phyloP scores from a whole-genome alignment of 2,888 invertebrate species.

The Gortyna flavago region DNA sequence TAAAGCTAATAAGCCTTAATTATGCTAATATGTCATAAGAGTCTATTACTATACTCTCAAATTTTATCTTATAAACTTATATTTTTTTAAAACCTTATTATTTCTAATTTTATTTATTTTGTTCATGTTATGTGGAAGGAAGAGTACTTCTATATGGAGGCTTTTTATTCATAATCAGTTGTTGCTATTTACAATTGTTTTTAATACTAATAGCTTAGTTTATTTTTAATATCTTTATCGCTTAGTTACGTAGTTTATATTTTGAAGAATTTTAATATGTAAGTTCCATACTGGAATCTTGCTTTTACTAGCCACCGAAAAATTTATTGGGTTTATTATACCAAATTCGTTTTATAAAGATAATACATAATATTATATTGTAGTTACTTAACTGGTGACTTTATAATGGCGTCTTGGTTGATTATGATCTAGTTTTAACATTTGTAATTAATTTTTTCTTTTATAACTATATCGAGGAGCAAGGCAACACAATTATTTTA shows the following conservation, averaged over 20 bases:
- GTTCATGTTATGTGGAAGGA: slow-evolving; percentile 78
- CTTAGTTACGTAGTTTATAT: slow-evolving; percentile 72
- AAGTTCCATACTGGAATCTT: slow-evolving; percentile 59
- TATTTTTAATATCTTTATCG: slow-evolving; percentile 76
- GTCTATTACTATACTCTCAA: slow-evolving; percentile 71
- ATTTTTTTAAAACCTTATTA: slow-evolving; percentile 67
- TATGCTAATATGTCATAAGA: slow-evolving; percentile 64
- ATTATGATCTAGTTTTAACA: slow-evolving; percentile 57
- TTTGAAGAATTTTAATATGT: slow-evolving; percentile 61
- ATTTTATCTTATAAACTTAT: slow-evolving; percentile 73
- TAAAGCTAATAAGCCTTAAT: slow-evolving; percentile 72
- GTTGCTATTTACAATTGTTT: slow-evolving; percentile 89
- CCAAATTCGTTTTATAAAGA: slow-evolving; percentile 63
- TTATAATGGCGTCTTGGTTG: slow-evolving; percentile 53
- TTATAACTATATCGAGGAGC: slow-evolving; percentile 37
- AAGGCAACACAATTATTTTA: slow-evolving; percentile 23
- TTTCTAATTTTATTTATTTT: slow-evolving; percentile 80
- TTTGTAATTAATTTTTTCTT: slow-evolving; percentile 45
- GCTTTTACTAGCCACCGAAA: slow-evolving; percentile 66
- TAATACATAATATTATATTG: slow-evolving; percentile 55
- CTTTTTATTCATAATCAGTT: slow-evolving; percentile 84
- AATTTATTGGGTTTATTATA: slow-evolving; percentile 61
- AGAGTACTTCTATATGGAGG: slow-evolving; percentile 82
- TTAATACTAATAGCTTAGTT: slow-evolving; percentile 79
- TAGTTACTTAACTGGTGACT: slow-evolving; percentile 60